Percentiles rank a stretch among this genome's conserved stretches.
phyloP scores from a whole-genome alignment of 2,797 vertebrate species.

The Psittacula derbiana region DNA sequence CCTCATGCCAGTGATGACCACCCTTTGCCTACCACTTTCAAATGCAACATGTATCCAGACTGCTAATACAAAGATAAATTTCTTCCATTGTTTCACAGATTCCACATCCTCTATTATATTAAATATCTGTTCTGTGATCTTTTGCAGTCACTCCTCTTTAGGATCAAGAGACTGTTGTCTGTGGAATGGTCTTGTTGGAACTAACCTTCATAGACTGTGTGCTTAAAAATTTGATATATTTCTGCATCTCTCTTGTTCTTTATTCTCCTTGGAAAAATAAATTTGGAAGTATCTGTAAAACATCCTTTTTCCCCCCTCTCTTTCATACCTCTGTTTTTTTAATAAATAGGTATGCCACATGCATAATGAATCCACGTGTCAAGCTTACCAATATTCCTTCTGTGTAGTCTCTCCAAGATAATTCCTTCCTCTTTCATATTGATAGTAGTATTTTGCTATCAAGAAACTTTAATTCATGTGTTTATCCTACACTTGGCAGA shows the following conservation, averaged over 20 bases:
- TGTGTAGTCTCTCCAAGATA: not conserved
- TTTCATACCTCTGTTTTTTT: not conserved
- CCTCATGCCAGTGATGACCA: not conserved
- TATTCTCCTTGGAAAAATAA: not conserved
- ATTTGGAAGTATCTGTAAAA: not conserved
- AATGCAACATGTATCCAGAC: not conserved
- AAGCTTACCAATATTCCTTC: not conserved
- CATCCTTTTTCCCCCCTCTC: rapidly evolving
- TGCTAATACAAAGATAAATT: not conserved
- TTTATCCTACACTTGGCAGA: not conserved
- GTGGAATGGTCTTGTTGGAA: not conserved
- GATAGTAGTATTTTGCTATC: not conserved
- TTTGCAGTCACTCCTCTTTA: not conserved
- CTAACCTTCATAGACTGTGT: not conserved
- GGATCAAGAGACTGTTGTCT: not conserved
- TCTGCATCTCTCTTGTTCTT: not conserved
- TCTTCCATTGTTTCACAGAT: not conserved
- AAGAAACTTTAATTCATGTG: not conserved
- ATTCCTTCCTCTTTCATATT: not conserved
- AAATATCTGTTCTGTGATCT: not conserved
- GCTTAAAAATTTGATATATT: not conserved
- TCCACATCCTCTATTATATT: not conserved
- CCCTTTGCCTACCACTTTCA: not conserved
- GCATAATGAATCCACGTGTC: not conserved
- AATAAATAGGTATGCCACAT: not conserved